Base-by-base conservation (phyloP, 2,113 vertebrate genomes). In the Varanus komodoensis region DNA sequence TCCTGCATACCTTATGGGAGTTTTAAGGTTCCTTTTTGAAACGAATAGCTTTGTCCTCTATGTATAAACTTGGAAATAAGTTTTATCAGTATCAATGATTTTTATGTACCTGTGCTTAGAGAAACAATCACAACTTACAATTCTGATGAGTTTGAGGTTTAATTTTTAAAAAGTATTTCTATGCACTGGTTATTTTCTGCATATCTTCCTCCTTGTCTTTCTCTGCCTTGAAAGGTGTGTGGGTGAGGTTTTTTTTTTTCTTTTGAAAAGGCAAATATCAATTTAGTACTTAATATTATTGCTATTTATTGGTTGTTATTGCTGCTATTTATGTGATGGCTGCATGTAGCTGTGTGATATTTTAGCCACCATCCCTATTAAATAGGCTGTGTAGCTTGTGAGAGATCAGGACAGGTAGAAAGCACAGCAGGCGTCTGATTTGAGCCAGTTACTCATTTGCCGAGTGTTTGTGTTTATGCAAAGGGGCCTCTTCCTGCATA, bases 391-490 rank as follows among this genome's bases (percentile, higher is more conserved):
- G 94, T 89, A 95, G 95, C 95, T 93, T 90, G 95, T 95, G 96
- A 96, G 96, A 94, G 97, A 95, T 95, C 96, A 95, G 97, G 97
- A 98, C 98, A 99, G 98, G 98, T 99, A 98, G 97, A 94, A 97
- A 93, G 97, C 98, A 97, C 98, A 97, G 98, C 97, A 97, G 98
- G 98, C 96, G 95, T 97, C 97, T 98, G 98, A 97, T 97, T 97
- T 96, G 95, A 97, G 97, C 97, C 98, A 98, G 97, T 98, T 98
- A 98, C 97, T 99, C 98, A 98, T 98, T 98, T 98, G 98, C 98
- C 95, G 97, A 98, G 98, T 98, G 98, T 99, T 99, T 99, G 98
- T 99, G 98, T 99, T 99, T 99, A 98, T 99, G 98, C 98, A 98
- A 98, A 99, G 97, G 97, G 98, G 97, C 98, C 98, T 98, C 98